These are phyloP conservation scores for Thomomys bottae DNA, from an alignment of 2,113 vertebrate genomes.

Conservation along the genomic window DNA sequence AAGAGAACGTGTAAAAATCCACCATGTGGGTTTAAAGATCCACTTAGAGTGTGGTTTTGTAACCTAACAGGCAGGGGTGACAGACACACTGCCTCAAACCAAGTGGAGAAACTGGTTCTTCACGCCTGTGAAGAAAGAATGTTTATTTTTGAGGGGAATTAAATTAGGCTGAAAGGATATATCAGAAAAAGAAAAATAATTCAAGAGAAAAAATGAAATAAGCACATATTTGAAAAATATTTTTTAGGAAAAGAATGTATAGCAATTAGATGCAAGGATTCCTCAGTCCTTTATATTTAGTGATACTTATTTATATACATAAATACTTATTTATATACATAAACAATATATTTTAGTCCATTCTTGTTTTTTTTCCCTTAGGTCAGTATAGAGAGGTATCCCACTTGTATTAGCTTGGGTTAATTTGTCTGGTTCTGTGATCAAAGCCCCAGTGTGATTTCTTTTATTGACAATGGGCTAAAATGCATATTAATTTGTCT, in stretches of 20 bases:
- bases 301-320: no score
- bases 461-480: slow-evolving; percentile 64
- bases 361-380: slow-evolving; percentile 23
- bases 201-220: slow-evolving; percentile 25
- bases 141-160: slow-evolving; percentile 58
- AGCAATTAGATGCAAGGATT: not conserved
- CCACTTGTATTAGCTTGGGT: not conserved
- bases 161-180: slow-evolving; percentile 11
- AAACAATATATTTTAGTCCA: not conserved
- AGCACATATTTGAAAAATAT: slow-evolving; percentile 41
- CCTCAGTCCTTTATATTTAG: not conserved
- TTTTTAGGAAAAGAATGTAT: not conserved
- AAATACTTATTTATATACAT: no score
- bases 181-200: slow-evolving; percentile 39
- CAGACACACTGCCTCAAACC: slow-evolving; percentile 44
- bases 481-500: slow-evolving; percentile 68
- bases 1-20: slow-evolving; percentile 47
- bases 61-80: slow-evolving; percentile 30
- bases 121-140: slow-evolving; percentile 37
- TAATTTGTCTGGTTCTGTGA: slow-evolving; percentile 52
- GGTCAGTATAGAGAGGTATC: not conserved
- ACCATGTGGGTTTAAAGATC: slow-evolving; percentile 44
- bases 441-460: slow-evolving; percentile 58
- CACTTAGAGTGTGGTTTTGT: slow-evolving; percentile 36
- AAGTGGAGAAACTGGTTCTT: slow-evolving; percentile 30